Percentiles rank a stretch among this genome's conserved stretches.
phyloP scores from a whole-genome alignment of 2,797 vertebrate genomes.

The Rhinophrynus dorsalis region DNA sequence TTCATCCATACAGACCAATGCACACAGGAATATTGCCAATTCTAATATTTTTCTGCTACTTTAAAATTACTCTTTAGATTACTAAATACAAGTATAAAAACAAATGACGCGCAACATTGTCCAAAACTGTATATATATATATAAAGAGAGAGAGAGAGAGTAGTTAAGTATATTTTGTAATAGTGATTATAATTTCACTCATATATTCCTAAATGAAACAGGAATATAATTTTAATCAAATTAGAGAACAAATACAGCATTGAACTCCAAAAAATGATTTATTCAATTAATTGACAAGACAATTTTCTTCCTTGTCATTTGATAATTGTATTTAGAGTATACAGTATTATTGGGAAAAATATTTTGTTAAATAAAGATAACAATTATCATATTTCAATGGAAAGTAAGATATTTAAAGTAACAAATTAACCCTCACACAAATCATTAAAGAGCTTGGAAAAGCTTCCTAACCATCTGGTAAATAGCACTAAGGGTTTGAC shows the following conservation, averaged over 20 bases:
- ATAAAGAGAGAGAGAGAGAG: too few species aligned
- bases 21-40: too few species aligned
- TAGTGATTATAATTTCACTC: too few species aligned
- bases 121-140: too few species aligned
- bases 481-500: slow-evolving; percentile 13
- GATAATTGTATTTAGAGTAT: background rate
- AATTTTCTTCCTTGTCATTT: background rate
- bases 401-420: slow-evolving; percentile 30
- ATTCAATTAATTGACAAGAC: background rate
- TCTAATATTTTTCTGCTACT: too few species aligned
- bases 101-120: too few species aligned
- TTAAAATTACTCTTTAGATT: too few species aligned
- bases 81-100: too few species aligned
- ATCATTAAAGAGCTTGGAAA: slow-evolving; percentile 37
- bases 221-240: background rate
- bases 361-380: slow-evolving; percentile 24
- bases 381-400: slow-evolving; percentile 19
- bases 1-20: too few species aligned
- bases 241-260: background rate
- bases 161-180: too few species aligned
- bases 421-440: slow-evolving; percentile 30
- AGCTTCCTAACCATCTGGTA: slow-evolving; percentile 42
- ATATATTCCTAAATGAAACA: too few species aligned
- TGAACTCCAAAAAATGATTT: background rate
- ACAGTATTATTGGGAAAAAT: slow-evolving; percentile 10